Base-by-base conservation (phyloP, 1,140 invertebrate genomes). In the Trissolcus basalis region DNA sequence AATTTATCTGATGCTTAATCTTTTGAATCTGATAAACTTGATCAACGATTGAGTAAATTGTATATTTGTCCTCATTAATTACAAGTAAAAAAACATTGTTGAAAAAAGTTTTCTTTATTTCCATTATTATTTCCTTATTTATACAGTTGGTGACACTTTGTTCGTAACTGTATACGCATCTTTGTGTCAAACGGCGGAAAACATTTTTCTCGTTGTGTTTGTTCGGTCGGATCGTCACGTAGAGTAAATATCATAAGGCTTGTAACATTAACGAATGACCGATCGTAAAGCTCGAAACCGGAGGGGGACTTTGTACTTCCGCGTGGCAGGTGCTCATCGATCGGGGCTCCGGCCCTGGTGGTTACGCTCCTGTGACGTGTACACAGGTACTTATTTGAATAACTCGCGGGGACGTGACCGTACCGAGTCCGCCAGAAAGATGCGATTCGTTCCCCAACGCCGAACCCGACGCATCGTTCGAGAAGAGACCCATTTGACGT, bases 321-420 rank as follows among this genome's bases (percentile, higher is more conserved):
- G 60, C 35, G 50, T 70, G 59, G 36, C 77, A 72, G 73, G 78
- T 79, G 63, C 60, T 67, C 39, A 12, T 44, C 41, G 44, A 69
- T 44, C 50, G 19, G 47, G 64, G 58, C 55, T 50, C 50, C 51
- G 53, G 50, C 41, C 14, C 47, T 41, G 53, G 47, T 36, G 49
- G 51, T 54, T 70, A 78, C 76, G 76, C 60, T 70, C 60, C 73
- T 79, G 64, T 59, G 35, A 65, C 59, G 59, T 45, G 63, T 59
- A 61, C 50, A 60, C 68, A 68, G 56, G 65, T 69, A 69, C 77
- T 77, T 76, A 70, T 73, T 79, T 79, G 61, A 74, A 77, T 79
- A 73, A 77, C 69, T 74, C 69, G 69, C 60, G 78, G 14, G 16
- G 64, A 76, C 77, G 60, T 73, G 77, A 79, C 77, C 68, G 64